Conservation (phyloP, 2,888 invertebrate species). For the Pedicia rivosa region DNA sequence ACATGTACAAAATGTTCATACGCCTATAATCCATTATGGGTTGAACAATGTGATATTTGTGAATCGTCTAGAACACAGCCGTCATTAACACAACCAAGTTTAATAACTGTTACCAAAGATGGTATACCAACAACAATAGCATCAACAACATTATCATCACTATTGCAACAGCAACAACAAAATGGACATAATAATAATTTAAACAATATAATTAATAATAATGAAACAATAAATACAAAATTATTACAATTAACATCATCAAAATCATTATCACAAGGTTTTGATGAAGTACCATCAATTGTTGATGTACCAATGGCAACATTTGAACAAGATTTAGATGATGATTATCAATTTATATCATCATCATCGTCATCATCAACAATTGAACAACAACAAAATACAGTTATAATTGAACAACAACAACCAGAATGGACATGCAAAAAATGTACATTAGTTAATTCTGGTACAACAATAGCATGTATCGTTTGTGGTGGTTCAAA, state of each 20-base stretch:
- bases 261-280: conserved; percentile 14
- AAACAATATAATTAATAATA: too few species aligned
- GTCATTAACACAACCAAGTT: conserved; percentile 44
- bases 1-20: conserved; percentile 79
- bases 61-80: conserved; percentile 46
- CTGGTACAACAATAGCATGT: conserved; percentile 51
- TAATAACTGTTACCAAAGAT: conserved; percentile 49
- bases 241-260: not conserved
- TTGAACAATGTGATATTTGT: conserved; percentile 68
- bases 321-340: conserved; percentile 51
- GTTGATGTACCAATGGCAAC: conserved; percentile 44
- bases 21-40: conserved; percentile 70
- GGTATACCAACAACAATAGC: conserved; percentile 11
- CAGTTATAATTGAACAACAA: too few species aligned
- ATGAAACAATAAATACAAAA: too few species aligned
- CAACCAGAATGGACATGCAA: conserved; percentile 70
- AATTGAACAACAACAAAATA: too few species aligned
- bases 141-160: conserved; percentile 3
- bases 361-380: not conserved
- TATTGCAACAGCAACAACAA: not conserved
- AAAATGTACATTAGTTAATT: conserved; percentile 77
- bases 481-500: conserved; percentile 79
- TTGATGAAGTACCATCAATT: conserved; percentile 24
- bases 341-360: conserved; percentile 46
- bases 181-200: not conserved